phyloP scores from a whole-genome alignment of 1,140 invertebrate genomes.

The Wasmannia auropunctata region DNA sequence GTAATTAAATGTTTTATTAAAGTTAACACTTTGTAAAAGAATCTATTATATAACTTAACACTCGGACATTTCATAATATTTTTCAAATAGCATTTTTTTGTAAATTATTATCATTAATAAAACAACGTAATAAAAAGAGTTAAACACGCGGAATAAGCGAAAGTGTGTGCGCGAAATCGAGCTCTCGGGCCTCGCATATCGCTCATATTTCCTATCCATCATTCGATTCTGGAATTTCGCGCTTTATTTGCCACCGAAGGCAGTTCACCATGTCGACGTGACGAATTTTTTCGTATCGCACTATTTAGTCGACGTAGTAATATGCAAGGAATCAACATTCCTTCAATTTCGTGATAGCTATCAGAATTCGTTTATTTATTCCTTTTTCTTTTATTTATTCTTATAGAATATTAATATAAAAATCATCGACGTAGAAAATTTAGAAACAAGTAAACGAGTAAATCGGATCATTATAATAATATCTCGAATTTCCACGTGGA shows the following conservation, averaged over 20 bases:
- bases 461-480: not conserved
- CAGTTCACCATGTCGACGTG: constrained; percentile 8
- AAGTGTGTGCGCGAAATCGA: constrained; percentile 18
- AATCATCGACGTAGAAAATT: not conserved
- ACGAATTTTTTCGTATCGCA: constrained; percentile 20
- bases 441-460: not conserved
- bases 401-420: not conserved
- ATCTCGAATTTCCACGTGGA: not conserved
- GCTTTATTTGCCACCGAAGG: not conserved
- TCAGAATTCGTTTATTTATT: not conserved
- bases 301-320: not conserved
- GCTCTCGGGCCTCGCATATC: constrained; percentile 3
- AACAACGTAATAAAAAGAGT: not conserved
- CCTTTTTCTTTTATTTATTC: not conserved
- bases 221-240: constrained; percentile 43
- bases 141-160: not conserved
- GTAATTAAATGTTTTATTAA: not conserved
- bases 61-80: not conserved
- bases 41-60: not conserved
- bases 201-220: constrained; percentile 11
- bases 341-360: not conserved
- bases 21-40: not conserved
- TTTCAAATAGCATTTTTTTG: not conserved
- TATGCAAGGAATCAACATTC: not conserved
- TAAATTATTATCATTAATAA: not conserved